Conservation (phyloP, 2,888 invertebrate genomes). For the Amphipyra tragopoginis region DNA sequence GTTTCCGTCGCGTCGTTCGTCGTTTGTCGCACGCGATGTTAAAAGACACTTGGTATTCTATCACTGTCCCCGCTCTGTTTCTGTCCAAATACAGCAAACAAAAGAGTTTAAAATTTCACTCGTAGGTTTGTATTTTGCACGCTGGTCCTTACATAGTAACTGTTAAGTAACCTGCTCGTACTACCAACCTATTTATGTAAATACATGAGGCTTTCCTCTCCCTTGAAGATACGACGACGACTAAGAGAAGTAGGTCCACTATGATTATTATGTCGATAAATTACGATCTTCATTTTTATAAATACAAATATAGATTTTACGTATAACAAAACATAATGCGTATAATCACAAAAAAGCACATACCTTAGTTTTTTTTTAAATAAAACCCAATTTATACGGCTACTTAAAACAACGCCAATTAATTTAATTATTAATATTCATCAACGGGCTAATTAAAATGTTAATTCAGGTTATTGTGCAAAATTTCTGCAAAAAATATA, state of each 20-base stretch:
- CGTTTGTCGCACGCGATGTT: conserved; percentile 22
- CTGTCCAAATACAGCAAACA: conserved; percentile 27
- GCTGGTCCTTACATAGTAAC: background rate
- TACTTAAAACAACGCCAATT: background rate
- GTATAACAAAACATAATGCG: no score
- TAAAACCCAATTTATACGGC: background rate
- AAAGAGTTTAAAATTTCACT: conserved; percentile 28
- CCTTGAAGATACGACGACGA: no score
- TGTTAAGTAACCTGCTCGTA: background rate
- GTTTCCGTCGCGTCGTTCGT: conserved; percentile 10
- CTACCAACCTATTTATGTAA: no score
- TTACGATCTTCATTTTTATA: no score
- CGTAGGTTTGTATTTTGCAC: conserved; percentile 1
- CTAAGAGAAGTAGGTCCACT: no score
- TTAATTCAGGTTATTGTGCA: background rate
- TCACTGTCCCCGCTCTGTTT: conserved; percentile 20
- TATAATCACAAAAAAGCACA: no score
- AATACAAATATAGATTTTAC: no score
- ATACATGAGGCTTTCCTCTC: no score
- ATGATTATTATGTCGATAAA: no score
- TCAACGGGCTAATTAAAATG: background rate
- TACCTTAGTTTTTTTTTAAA: no score
- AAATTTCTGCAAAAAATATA: conserved; percentile 3
- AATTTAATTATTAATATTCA: background rate
- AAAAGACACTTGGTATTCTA: conserved; percentile 31